A percentile compares a stretch with the other conserved stretches of the same genome.
phyloP scores from a whole-genome alignment of 2,113 vertebrate genomes.

The Daphoenositta chrysoptera region DNA sequence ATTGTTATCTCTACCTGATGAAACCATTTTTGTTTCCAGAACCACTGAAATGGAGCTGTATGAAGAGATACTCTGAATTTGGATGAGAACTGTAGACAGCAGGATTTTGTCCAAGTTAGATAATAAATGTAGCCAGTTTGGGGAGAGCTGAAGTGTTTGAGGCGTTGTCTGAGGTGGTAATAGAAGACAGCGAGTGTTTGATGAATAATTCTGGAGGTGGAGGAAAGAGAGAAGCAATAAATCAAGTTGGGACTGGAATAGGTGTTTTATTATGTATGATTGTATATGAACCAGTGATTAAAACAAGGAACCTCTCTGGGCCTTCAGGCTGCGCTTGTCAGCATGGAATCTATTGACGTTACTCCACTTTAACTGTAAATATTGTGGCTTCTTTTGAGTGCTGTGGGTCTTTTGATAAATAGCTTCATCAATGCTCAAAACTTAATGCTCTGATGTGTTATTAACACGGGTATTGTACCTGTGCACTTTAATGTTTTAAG shows the following conservation, averaged over 20 bases:
- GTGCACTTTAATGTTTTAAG: background rate
- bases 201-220: constrained; percentile 38
- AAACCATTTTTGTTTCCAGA: background rate
- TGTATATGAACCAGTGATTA: constrained; percentile 36
- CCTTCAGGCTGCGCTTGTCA: background rate
- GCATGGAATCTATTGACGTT: background rate
- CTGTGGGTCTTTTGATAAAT: background rate
- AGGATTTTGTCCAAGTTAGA: background rate
- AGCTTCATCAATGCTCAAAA: constrained; percentile 4
- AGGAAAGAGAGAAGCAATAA: constrained; percentile 28
- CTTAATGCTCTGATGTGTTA: background rate
- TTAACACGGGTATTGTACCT: background rate
- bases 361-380: background rate
- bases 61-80: background rate
- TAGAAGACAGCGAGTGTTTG: constrained; percentile 30
- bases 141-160: constrained; percentile 5
- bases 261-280: constrained; percentile 42
- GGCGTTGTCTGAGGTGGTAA: constrained; percentile 24
- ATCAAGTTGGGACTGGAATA: constrained; percentile 30
- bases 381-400: background rate
- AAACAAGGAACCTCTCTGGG: constrained; percentile 18
- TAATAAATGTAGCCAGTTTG: background rate
- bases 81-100: background rate
- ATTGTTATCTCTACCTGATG: background rate
- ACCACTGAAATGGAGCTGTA: background rate